Percentiles rank a stretch among this genome's conserved stretches.
Conservation (phyloP, 2,797 vertebrate species). For the Remorina albescens region DNA sequence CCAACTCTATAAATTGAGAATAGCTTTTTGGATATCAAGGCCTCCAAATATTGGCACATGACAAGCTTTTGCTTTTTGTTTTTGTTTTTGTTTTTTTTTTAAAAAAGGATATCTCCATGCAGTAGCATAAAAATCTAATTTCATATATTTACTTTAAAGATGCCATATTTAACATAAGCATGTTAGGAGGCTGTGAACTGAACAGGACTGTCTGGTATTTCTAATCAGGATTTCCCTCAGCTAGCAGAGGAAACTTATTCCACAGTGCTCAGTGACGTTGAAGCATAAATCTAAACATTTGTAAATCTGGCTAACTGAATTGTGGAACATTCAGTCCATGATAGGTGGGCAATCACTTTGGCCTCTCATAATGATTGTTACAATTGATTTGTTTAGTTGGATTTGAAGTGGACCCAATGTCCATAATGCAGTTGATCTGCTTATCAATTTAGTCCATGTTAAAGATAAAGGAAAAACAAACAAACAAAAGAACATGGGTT, state of each 20-base stretch:
- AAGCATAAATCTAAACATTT: conserved; percentile 33
- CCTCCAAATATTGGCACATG: too few species aligned
- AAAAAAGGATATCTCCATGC: background rate
- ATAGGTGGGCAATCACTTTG: too few species aligned
- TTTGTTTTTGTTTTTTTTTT: too few species aligned
- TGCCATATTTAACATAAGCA: background rate
- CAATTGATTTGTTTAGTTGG: too few species aligned
- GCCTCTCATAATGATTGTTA: background rate
- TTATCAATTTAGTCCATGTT: too few species aligned
- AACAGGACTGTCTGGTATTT: conserved; percentile 23
- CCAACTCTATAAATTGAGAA: background rate
- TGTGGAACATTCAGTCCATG: conserved; percentile 5
- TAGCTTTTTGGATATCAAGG: background rate
- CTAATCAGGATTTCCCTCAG: conserved; percentile 41
- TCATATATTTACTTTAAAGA: background rate
- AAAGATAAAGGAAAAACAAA: too few species aligned
- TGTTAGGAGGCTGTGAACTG: background rate
- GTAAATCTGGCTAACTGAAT: conserved; percentile 6
- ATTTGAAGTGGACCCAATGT: background rate
- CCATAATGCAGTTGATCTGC: too few species aligned
- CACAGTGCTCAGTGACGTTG: conserved; percentile 29
- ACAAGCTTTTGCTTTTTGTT: too few species aligned
- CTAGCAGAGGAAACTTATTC: conserved; percentile 12
- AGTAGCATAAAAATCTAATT: background rate
- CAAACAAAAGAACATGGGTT: background rate